Conservation (phyloP, 2,888 invertebrate species). For the Chrysodeixis includens region DNA sequence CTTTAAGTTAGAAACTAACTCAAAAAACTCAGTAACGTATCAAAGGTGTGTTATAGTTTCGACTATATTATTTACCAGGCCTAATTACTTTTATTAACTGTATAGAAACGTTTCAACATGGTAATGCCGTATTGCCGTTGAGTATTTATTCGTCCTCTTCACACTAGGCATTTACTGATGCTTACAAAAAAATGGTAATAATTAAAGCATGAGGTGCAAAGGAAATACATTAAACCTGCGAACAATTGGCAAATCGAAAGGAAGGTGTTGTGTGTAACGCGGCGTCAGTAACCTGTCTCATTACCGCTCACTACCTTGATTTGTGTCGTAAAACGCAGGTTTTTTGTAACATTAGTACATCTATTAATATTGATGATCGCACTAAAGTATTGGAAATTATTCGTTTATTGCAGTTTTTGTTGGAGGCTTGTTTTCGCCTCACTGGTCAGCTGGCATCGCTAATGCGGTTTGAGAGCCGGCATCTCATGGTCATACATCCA, state of each 20-base stretch:
- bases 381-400: slow-evolving; percentile 20
- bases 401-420: background rate
- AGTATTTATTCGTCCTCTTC: too few relatives aligned
- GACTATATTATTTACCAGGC: too few relatives aligned
- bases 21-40: too few relatives aligned
- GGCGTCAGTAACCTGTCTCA: slow-evolving; percentile 45
- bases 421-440: slow-evolving; percentile 8
- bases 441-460: background rate
- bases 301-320: slow-evolving; percentile 19
- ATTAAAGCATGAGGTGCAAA: background rate
- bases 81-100: too few relatives aligned
- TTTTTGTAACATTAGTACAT: slow-evolving; percentile 9
- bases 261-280: slow-evolving; percentile 35
- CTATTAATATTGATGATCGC: slow-evolving; percentile 40
- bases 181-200: background rate
- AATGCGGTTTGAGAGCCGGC: background rate
- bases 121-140: too few relatives aligned
- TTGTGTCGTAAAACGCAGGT: slow-evolving; percentile 37
- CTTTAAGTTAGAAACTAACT: background rate
- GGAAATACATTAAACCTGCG: slow-evolving; percentile 21
- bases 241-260: slow-evolving; percentile 36
- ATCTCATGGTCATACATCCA: background rate
- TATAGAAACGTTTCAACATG: too few relatives aligned
- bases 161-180: too few relatives aligned
- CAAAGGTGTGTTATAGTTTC: too few relatives aligned